phyloP scores from a whole-genome alignment of 2,113 vertebrate species.

The Hemibagrus wyckioides region DNA sequence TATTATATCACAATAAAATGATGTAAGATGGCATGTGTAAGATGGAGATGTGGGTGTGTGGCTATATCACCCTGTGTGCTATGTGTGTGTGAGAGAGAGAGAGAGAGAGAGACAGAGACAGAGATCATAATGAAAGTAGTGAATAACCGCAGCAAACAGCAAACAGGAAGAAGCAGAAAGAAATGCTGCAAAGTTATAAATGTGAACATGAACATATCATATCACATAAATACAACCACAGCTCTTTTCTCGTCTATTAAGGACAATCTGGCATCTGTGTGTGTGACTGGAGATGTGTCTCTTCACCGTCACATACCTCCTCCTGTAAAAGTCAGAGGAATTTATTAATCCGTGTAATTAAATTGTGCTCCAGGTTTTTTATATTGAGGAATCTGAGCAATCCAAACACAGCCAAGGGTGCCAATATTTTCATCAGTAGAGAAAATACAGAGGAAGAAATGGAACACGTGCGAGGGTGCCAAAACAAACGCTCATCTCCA shows the following conservation, averaged over 20 bases:
- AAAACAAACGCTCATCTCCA: background rate
- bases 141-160: constrained; percentile 35
- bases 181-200: background rate
- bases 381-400: no score
- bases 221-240: background rate
- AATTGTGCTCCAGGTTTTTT: no score
- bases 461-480: background rate
- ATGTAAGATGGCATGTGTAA: no score
- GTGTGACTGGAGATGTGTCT: background rate
- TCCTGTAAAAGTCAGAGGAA: background rate
- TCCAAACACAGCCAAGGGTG: background rate
- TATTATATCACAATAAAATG: no score
- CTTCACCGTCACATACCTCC: background rate
- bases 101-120: no score
- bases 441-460: background rate
- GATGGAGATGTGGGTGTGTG: background rate
- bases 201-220: background rate
- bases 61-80: background rate
- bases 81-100: constrained; percentile 12
- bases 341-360: no score
- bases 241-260: background rate
- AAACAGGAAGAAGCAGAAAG: constrained; percentile 30
- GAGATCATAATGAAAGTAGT: constrained; percentile 5
- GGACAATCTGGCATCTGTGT: background rate
- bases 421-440: background rate